phyloP scores from a whole-genome alignment of 2,113 vertebrate species.

The Daboia siamensis region DNA sequence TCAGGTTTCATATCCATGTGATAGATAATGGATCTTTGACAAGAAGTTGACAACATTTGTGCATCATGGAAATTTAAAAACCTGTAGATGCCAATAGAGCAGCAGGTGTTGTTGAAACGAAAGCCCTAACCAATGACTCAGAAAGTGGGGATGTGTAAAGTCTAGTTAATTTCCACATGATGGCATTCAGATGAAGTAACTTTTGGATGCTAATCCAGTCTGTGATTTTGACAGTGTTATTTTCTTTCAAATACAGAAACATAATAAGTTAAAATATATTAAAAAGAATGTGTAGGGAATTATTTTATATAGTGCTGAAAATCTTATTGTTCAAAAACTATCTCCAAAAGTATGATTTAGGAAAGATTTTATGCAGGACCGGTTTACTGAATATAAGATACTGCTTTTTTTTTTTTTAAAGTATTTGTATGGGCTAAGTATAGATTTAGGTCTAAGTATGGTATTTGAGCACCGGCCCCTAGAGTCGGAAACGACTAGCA shows the following conservation, averaged over 20 bases:
- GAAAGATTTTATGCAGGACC: neutral
- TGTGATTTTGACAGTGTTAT: neutral
- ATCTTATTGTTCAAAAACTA: neutral
- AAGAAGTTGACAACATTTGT: constrained; percentile 41
- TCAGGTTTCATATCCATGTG: constrained; percentile 48
- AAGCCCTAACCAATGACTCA: constrained; percentile 34
- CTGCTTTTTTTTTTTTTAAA: neutral
- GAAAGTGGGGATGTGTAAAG: neutral
- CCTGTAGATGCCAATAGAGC: constrained; percentile 43
- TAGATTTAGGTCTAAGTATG: neutral
- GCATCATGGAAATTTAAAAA: constrained; percentile 60
- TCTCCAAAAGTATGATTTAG: neutral
- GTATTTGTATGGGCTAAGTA: neutral
- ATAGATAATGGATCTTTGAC: constrained; percentile 30
- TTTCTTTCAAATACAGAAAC: neutral
- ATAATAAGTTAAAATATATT: neutral
- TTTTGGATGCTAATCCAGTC: neutral
- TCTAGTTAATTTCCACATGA: constrained; percentile 27
- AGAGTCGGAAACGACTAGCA: no score
- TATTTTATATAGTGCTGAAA: neutral
- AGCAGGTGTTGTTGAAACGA: constrained; percentile 54
- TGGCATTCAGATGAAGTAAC: constrained; percentile 17
- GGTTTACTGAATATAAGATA: neutral
- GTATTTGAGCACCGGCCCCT: no score
- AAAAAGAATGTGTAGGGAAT: neutral